phyloP scores from a whole-genome alignment of 2,888 invertebrate species.

The Polyommatus iphigenia region DNA sequence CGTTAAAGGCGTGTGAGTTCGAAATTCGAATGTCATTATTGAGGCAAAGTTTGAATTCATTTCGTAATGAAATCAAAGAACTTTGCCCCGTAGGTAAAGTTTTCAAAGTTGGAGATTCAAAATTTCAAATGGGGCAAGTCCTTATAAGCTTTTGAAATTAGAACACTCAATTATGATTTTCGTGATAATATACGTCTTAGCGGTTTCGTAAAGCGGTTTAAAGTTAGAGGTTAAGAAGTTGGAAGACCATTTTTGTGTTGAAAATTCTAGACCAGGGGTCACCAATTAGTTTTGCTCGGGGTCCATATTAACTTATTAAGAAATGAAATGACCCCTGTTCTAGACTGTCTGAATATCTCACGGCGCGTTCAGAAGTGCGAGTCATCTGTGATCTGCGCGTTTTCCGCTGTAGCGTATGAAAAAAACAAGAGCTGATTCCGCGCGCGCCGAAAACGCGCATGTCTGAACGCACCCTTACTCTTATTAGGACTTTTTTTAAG shows the following conservation, averaged over 20 bases:
- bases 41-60: constrained; percentile 6
- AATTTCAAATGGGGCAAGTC: constrained; percentile 11
- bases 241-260: not conserved
- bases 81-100: constrained; percentile 17
- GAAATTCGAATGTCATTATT: not conserved
- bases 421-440: too few species aligned
- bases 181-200: not conserved
- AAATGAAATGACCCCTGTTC: too few species aligned
- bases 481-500: too few species aligned
- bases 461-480: too few species aligned
- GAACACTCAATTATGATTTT: constrained; percentile 5
- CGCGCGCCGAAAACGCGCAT: too few species aligned
- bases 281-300: too few species aligned
- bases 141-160: not conserved
- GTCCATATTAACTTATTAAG: too few species aligned
- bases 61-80: constrained; percentile 21
- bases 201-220: not conserved
- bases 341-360: too few species aligned
- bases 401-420: too few species aligned
- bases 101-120: constrained; percentile 20
- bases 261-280: not conserved
- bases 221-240: not conserved
- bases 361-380: too few species aligned
- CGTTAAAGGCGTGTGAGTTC: not conserved
- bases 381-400: too few species aligned